Conservation (phyloP, 2,113 vertebrate genomes). For the Ciconia stormi region DNA sequence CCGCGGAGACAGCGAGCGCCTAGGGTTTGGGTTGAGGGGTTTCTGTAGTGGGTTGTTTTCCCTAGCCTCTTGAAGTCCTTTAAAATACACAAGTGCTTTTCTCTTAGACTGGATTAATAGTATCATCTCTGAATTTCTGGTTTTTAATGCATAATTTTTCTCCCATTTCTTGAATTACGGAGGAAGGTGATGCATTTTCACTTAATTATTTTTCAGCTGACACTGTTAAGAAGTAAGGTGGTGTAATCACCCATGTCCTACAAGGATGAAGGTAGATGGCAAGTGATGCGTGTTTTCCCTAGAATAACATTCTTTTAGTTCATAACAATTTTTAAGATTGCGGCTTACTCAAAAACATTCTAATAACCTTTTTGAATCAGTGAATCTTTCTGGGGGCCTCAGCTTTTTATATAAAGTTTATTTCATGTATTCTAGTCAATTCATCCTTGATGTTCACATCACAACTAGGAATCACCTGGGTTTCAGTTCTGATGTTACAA, state of each 20-base stretch:
- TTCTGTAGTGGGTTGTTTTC: neutral
- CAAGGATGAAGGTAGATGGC: neutral
- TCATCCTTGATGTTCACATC: neutral
- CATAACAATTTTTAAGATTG: neutral
- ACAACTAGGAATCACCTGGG: neutral
- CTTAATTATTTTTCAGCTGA: neutral
- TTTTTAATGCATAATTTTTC: neutral
- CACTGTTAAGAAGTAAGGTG: neutral
- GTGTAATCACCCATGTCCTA: neutral
- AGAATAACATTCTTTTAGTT: neutral
- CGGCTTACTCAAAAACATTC: neutral
- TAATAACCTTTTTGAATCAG: neutral
- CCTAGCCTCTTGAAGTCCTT: neutral
- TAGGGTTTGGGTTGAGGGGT: neutral
- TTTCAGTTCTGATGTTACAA: neutral
- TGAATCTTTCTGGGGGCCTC: neutral
- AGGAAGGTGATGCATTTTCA: neutral
- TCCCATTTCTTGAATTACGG: neutral
- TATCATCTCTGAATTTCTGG: neutral
- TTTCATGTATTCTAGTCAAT: neutral
- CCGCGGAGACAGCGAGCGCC: rapidly evolving
- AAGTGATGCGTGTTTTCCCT: neutral
- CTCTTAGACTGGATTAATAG: neutral
- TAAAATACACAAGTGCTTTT: neutral
- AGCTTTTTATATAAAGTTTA: neutral